Evolutionary conservation across 2,113 vertebrate genomes (phyloP), one percentile per base, ranked within the genome.

Genomic region (Toxotes chatareus): DNA sequence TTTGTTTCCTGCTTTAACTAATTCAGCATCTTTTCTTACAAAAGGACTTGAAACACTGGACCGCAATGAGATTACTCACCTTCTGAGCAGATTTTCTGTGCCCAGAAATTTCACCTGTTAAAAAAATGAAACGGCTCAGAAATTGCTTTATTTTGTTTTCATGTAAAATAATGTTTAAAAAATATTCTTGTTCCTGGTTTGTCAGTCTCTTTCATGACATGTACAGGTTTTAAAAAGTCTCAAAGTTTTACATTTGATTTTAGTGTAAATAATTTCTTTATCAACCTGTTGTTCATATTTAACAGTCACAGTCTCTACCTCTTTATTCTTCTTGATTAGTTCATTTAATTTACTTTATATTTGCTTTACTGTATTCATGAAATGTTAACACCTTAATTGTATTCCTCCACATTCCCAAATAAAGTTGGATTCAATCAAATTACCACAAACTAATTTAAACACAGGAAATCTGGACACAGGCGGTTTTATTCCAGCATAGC

Each of bases 1-100:
- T 83, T 89, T 87, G 78, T 89, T 73, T 83, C 81, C 68, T 61
- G 79, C 82, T 83, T 86, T 72, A 47, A 85, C 87, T 79, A 76
- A 81, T 89, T 89, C 88, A 86, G 56, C 87, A 85, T 86, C 87
- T 87, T 89, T 83, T 79, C 56, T 49, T 44, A 21, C 81, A 84
- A 38, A 77, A 70, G 46, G 61, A 76, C 65, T 71, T 79, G 31
- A 83, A 88, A 86, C 78, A 46, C 62, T 57, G 64, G 70, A 74
- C 11, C 16, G 53, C 64, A 60, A 65, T 21, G 21, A 78, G 51
- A 72, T 34, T 59, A 70, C 17, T 82, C 77, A 56, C 49, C 64
- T 67, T 38, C 47, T 60, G 11, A 72, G 76, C 59, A 27, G 55
- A 38, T 51, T 53, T 34, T 71, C 42, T 51, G 7, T 19, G 79